A percentile compares a stretch with the other conserved stretches of the same genome.
These are phyloP conservation scores for Onthophagus sagittarius DNA, from an alignment of 2,888 invertebrate genomes.

Conservation along the genomic window DNA sequence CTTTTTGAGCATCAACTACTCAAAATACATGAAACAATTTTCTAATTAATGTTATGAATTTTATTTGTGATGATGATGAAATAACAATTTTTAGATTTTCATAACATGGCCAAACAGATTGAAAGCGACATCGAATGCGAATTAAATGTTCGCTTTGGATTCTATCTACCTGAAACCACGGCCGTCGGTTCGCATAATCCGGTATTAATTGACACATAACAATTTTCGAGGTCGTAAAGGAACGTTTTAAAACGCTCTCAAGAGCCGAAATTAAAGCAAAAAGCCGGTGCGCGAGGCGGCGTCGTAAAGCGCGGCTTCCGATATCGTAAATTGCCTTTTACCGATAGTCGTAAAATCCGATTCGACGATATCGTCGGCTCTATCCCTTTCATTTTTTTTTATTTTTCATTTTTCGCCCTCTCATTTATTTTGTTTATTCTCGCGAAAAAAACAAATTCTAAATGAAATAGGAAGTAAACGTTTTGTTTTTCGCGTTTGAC, in stretches of 20 bases:
- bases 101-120: no score
- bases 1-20: no score
- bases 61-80: no score
- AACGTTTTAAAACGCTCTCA: neutral
- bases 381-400: neutral
- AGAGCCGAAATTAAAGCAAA: neutral
- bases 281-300: neutral
- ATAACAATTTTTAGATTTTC: no score
- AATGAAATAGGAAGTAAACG: slow-evolving; percentile 2
- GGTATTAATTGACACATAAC: neutral
- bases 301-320: slow-evolving; percentile 9
- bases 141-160: neutral
- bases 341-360: slow-evolving; percentile 5
- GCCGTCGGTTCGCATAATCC: neutral
- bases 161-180: neutral
- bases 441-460: neutral
- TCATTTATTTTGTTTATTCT: neutral
- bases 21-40: no score
- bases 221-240: neutral
- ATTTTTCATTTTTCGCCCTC: no score
- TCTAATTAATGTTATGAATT: no score
- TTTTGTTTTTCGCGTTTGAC: slow-evolving; percentile 4
- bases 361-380: neutral
- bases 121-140: no score
- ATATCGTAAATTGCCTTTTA: slow-evolving; percentile 10